phyloP scores from a whole-genome alignment of 2,888 invertebrate genomes.

The Andrena bucephala region DNA sequence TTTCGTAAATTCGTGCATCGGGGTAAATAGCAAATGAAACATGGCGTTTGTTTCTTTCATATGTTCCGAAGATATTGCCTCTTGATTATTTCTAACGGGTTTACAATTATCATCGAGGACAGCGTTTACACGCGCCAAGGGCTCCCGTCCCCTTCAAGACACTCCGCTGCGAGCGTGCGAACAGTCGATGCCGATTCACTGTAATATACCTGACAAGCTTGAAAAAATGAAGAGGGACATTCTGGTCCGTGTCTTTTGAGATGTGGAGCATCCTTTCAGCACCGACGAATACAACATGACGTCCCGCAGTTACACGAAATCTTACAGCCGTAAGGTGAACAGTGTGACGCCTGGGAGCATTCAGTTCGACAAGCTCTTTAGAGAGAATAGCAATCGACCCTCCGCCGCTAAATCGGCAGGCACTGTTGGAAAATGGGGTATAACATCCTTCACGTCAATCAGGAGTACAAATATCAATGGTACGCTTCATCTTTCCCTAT shows the following conservation, averaged over 20 bases:
- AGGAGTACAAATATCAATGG: constrained; percentile 91
- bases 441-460: constrained; percentile 96
- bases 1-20: constrained; percentile 75
- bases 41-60: constrained; percentile 83
- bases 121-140: constrained; percentile 45
- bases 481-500: constrained; percentile 72
- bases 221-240: constrained; percentile 71
- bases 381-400: constrained; percentile 94
- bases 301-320: constrained; percentile 83
- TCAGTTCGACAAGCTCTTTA: constrained; percentile 88
- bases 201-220: constrained; percentile 50
- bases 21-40: constrained; percentile 78
- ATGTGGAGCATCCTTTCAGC: constrained; percentile 72
- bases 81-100: constrained; percentile 58
- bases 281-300: constrained; percentile 78
- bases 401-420: constrained; percentile 95
- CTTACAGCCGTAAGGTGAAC: constrained; percentile 83
- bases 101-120: constrained; percentile 35
- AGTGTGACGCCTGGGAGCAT: constrained; percentile 86
- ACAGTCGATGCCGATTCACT: constrained; percentile 52
- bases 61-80: constrained; percentile 75
- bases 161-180: constrained; percentile 52
- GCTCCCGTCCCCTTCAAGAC: constrained; percentile 31
- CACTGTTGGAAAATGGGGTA: constrained; percentile 97
- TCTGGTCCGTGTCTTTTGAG: constrained; percentile 72